These are phyloP conservation scores for Tiphia femorata DNA, from an alignment of 2,888 invertebrate genomes.

Conservation along the genomic window DNA sequence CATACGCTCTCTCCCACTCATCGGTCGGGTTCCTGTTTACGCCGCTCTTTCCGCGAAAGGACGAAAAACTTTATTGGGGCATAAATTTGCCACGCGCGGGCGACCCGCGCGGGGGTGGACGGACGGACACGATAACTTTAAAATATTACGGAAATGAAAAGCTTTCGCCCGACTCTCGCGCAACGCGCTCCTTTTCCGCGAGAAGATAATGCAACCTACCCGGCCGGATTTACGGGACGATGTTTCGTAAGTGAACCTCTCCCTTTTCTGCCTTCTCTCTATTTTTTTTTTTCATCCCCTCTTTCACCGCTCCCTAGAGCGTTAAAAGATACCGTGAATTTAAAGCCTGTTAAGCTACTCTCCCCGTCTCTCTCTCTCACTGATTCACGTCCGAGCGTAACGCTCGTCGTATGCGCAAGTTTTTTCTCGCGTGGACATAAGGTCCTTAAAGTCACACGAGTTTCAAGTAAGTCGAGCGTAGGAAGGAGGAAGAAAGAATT, in stretches of 20 bases:
- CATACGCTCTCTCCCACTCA: constrained; percentile 15
- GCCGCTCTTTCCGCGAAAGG: constrained; percentile 33
- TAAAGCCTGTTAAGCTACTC: constrained; percentile 55
- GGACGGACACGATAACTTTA: constrained; percentile 64
- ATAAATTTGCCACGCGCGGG: constrained; percentile 56
- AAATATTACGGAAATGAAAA: constrained; percentile 68
- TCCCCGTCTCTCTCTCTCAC: constrained; percentile 32
- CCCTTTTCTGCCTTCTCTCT: constrained; percentile 51
- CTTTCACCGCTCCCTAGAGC: too few species aligned
- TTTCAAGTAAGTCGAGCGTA: too few species aligned
- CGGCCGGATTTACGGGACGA: constrained; percentile 61
- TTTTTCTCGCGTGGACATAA: too few species aligned
- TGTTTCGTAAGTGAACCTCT: constrained; percentile 55
- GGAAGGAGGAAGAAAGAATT: too few species aligned
- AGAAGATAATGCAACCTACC: constrained; percentile 64
- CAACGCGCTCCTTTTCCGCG: constrained; percentile 63
- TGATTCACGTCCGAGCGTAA: background rate
- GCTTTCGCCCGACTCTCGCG: constrained; percentile 58
- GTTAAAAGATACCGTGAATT: constrained; percentile 58
- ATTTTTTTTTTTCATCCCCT: too few species aligned
- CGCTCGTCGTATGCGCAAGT: too few species aligned
- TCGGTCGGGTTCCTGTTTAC: constrained; percentile 11
- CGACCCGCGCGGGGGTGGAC: constrained; percentile 9
- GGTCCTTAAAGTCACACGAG: too few species aligned
- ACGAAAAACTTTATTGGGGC: constrained; percentile 60